Conservation (phyloP, 1,140 invertebrate genomes). For the Drosophila cardini region DNA sequence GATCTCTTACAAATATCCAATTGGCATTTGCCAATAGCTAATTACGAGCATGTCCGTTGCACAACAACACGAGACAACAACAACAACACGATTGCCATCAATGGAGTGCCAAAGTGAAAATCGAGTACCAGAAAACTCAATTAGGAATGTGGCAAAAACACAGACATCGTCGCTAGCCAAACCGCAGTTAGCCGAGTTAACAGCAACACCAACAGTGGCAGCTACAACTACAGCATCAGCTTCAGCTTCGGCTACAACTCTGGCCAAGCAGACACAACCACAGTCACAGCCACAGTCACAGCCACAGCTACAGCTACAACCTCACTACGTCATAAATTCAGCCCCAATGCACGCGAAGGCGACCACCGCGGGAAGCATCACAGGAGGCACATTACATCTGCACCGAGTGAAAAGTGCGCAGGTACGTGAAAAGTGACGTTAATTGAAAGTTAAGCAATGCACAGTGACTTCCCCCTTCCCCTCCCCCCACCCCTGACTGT, state of each 20-base stretch:
- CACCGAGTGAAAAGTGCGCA: constrained; percentile 69
- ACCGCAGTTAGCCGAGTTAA: constrained; percentile 39
- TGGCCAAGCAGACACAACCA: constrained; percentile 12
- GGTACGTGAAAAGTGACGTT: constrained; percentile 66
- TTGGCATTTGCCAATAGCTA: constrained; percentile 39
- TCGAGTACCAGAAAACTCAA: constrained; percentile 78
- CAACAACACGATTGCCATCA: constrained; percentile 41
- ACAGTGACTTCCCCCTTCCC: not conserved
- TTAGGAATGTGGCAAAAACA: constrained; percentile 69
- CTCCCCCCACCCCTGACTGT: too few relatives aligned
- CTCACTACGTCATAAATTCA: constrained; percentile 81
- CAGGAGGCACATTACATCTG: constrained; percentile 67
- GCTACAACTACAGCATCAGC: constrained; percentile 28
- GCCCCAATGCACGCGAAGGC: constrained; percentile 73
- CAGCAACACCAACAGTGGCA: constrained; percentile 19
- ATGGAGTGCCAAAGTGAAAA: constrained; percentile 78
- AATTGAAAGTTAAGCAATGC: constrained; percentile 57
- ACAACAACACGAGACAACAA: constrained; percentile 41
- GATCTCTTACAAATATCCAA: constrained; percentile 10
- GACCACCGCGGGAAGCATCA: constrained; percentile 65
- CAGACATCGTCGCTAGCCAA: constrained; percentile 39
- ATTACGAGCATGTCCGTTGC: constrained; percentile 63
- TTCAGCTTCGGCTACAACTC: not conserved
- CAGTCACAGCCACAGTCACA: constrained; percentile 53
- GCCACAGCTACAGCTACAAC: constrained; percentile 31